Evolutionary conservation across 2,888 invertebrate species (phyloP).

Genomic region (Hylaea fasciaria): DNA sequence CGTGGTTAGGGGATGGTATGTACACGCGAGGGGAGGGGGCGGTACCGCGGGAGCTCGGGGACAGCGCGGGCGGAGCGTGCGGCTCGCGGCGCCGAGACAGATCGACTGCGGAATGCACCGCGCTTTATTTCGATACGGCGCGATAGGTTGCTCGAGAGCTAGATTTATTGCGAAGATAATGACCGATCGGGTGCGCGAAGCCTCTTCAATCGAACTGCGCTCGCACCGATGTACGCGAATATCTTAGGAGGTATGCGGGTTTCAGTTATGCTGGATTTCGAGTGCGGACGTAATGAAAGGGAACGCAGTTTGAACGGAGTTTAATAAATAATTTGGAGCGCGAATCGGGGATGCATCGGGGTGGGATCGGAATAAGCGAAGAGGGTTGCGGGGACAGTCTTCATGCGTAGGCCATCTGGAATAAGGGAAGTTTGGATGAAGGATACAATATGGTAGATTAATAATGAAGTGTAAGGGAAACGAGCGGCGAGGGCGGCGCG

Average conservation of each 20-base stretch:
- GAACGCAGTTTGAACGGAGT: neutral
- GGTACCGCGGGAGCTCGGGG: conserved; percentile 15
- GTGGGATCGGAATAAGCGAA: neutral
- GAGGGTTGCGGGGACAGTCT: neutral
- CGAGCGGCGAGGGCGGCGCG: no score
- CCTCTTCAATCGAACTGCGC: conserved; percentile 15
- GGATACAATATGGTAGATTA: no score
- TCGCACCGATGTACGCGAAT: neutral
- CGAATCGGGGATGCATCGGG: neutral
- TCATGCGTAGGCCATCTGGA: no score
- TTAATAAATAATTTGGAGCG: neutral
- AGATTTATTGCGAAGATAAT: conserved; percentile 40
- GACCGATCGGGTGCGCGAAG: conserved; percentile 29
- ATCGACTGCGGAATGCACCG: conserved; percentile 52
- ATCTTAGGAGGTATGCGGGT: conserved; percentile 1
- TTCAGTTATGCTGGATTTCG: neutral
- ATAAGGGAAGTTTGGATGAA: no score
- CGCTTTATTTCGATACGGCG: conserved; percentile 40
- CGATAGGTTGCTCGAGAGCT: conserved; percentile 32
- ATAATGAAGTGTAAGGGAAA: no score
- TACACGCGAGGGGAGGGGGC: conserved; percentile 37
- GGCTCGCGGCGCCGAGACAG: conserved; percentile 48
- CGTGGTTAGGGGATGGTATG: conserved; percentile 51
- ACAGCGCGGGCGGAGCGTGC: conserved; percentile 49
- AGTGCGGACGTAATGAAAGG: neutral